Evolutionary conservation across 2,888 invertebrate genomes (phyloP).

Genomic region (Hydraecia micacea): DNA sequence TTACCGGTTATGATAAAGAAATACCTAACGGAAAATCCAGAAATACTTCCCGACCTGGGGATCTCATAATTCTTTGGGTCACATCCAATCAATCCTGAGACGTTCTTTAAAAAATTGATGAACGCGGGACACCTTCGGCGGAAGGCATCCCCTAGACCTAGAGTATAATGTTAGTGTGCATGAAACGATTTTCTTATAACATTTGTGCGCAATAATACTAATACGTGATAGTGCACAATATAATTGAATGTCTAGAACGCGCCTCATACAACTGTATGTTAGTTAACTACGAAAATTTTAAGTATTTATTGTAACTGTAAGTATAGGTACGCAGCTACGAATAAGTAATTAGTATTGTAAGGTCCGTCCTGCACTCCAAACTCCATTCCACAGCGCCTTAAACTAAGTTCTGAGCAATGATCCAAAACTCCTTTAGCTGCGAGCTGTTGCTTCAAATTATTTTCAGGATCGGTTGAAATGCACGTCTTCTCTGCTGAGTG

Average conservation of each 20-base stretch:
- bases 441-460: not conserved
- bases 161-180: not conserved
- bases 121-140: not conserved
- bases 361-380: not conserved
- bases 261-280: not conserved
- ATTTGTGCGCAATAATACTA: not conserved
- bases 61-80: not conserved
- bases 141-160: not conserved
- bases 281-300: not conserved
- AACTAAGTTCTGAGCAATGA: not conserved
- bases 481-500: not conserved
- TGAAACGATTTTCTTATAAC: not conserved
- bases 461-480: not conserved
- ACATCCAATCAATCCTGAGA: not conserved
- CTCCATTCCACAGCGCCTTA: not conserved
- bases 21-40: not conserved
- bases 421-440: not conserved
- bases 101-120: not conserved
- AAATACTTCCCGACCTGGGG: not conserved
- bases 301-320: too few species aligned
- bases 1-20: not conserved
- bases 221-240: not conserved
- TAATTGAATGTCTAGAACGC: not conserved
- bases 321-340: not conserved
- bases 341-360: not conserved